Evolutionary conservation across 2,797 vertebrate genomes (phyloP), one percentile per base, ranked within the genome.

Genomic region (Lycodopsis pacificus): DNA sequence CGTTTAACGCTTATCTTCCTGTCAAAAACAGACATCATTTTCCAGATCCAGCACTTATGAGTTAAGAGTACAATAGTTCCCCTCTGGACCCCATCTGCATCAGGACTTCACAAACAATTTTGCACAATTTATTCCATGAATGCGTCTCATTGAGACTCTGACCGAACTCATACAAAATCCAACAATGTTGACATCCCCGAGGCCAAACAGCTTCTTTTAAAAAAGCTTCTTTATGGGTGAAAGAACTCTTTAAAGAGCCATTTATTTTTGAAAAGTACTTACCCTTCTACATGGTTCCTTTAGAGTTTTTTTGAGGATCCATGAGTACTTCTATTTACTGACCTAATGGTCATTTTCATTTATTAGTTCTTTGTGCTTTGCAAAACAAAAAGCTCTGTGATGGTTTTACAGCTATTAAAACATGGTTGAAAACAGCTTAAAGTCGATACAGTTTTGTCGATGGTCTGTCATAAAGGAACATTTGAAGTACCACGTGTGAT

Each of bases 141-240:
- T 83, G 74, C 32, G 3, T 85, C 72, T 82, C 80, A 79, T 65
- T 89, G 73, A 88, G 67, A 70, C 80, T 38, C 36, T 73, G 77
- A 86, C 79, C 66, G 68, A 77, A 82, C 83, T 32, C 30, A 32
- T 32, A 75, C 49, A 78, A 79, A 78, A 77, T 77, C 81, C 80
- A 81, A 91, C 81, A 88, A 90, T 86, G 83, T 83, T 71, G 25
- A 71, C 71, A 70, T 88, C 89, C 91, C 88, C 65, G 71, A 86
- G 87, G 87, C 88, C 38, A 77, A 57, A 14, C 22, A 64, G 78
- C 85, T 57, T 81, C 79, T 90, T 88, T 88, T 59, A 86, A 62
- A 81, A 34, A 73, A 65, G 25, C 84, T 73, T 85, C 54, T 83
- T 86, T 84, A 73, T 80, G 77, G 68, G n/a, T 89, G 82, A 91